Evolutionary conservation across 2,888 invertebrate species (phyloP), one percentile per base, ranked within the genome.

Genomic region (Netelia melanura): DNA sequence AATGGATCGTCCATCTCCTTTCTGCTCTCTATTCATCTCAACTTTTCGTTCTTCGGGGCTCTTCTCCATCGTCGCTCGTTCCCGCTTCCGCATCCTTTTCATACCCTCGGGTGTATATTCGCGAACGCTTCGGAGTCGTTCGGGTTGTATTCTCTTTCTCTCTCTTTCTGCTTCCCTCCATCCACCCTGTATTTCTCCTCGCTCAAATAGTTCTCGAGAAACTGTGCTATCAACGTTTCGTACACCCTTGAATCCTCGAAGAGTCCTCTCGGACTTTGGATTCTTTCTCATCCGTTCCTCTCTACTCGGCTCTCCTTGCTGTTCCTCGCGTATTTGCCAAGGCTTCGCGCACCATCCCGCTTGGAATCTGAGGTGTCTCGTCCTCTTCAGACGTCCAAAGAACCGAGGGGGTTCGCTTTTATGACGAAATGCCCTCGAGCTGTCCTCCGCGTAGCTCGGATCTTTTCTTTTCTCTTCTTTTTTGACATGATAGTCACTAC

Each of bases 161-260:
- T 48, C 56, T 8, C 10, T 8, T 23, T 25, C 54, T 43, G 30
- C 23, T 52, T 62, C 54, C 21, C 61, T n/a, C 44, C 9, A 52
- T 54, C 75, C 14, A 38, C 8, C 38, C 38, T 38, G 38, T 64
- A 48, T 67, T 58, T 56, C 58, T 81, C 61, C 74, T 65, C 65
- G 10, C 38, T 58, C 64, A 14, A 61, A 30, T 48, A 38, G 38
- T 71, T 58, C 64, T 56, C 10, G 68, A 54, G 44, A 52, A 68
- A 77, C 68, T 14, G 58, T 17, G 85, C 81, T 86, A 88, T 87
- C 79, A 83, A 88, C 82, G 75, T 81, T 85, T 86, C 86, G 67
- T 79, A 61, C 80, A 85, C 76, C 64, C 75, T 23, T 76, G 71
- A 76, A 64, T 83, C 56, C 81, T 65, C 62, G 77, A 70, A 65